phyloP scores from a whole-genome alignment of 1,140 invertebrate genomes.

The Muscidifurax raptorellus region DNA sequence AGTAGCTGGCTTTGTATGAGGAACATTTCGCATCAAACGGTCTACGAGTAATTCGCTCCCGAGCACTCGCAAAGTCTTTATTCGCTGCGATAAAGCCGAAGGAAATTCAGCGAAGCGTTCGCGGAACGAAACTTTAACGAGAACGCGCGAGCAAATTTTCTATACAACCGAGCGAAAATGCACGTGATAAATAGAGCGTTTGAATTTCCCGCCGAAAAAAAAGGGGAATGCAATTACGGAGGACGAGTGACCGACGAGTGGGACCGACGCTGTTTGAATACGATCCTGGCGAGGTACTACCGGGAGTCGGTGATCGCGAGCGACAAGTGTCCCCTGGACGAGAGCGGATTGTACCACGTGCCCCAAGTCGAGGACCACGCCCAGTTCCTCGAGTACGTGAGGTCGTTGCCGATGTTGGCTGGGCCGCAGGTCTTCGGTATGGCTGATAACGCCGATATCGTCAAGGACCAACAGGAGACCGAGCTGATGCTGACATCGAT shows the following conservation, averaged over 20 bases:
- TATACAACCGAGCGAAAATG: too few species aligned
- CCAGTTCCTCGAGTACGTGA: constrained; percentile 86
- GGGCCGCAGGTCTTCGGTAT: constrained; percentile 92
- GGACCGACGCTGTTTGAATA: constrained; percentile 92
- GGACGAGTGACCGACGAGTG: constrained; percentile 96
- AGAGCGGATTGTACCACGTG: constrained; percentile 83
- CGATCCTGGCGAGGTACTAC: constrained; percentile 90
- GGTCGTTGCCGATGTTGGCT: constrained; percentile 85
- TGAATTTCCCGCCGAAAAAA: background rate
- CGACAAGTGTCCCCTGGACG: constrained; percentile 79
- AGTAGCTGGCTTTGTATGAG: too few species aligned
- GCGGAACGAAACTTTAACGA: too few species aligned
- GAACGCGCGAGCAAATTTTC: too few species aligned
- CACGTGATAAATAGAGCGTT: too few species aligned
- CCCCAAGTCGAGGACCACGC: constrained; percentile 85
- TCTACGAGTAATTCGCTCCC: background rate
- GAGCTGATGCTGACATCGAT: constrained; percentile 85
- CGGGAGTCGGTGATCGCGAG: constrained; percentile 73
- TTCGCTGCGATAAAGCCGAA: background rate
- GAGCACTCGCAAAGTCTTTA: background rate
- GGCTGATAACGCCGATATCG: constrained; percentile 94
- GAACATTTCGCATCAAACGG: background rate
- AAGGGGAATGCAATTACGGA: constrained; percentile 97
- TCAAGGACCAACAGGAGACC: constrained; percentile 93
- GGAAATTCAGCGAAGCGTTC: too few species aligned